phyloP scores from a whole-genome alignment of 2,888 invertebrate genomes.

The Microplitis manilae region DNA sequence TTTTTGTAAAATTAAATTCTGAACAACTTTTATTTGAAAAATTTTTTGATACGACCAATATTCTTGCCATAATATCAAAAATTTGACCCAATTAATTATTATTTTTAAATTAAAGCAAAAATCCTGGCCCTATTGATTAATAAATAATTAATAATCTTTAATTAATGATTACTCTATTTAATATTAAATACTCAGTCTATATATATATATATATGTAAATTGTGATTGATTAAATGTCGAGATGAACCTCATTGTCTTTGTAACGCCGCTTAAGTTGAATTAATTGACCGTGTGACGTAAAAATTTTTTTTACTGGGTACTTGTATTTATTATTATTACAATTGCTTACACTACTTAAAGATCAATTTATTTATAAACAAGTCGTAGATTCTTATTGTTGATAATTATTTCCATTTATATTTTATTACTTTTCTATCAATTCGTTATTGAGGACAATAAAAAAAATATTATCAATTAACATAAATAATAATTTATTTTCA shows the following conservation, averaged over 20 bases:
- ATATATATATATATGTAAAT: too few relatives aligned
- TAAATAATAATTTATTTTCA: not conserved
- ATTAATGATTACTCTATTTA: too few relatives aligned
- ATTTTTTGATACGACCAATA: too few relatives aligned
- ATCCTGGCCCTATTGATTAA: too few relatives aligned
- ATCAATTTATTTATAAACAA: not conserved
- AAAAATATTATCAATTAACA: not conserved
- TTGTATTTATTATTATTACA: not conserved
- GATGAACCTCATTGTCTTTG: not conserved
- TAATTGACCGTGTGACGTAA: not conserved
- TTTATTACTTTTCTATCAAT: not conserved
- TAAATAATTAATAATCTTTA: too few relatives aligned
- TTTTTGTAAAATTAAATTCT: too few relatives aligned
- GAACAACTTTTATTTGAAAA: too few relatives aligned
- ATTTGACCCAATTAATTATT: too few relatives aligned
- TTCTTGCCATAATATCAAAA: too few relatives aligned
- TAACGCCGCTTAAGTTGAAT: not conserved
- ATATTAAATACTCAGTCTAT: too few relatives aligned
- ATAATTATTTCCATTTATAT: not conserved
- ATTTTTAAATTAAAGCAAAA: too few relatives aligned
- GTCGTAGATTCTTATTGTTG: not conserved
- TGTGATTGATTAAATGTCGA: too few relatives aligned
- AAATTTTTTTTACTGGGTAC: not conserved
- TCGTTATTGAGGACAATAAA: not conserved
- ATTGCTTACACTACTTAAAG: not conserved